These are phyloP conservation scores for Drosophila nigritarsus DNA, from an alignment of 2,888 invertebrate genomes.

Conservation along the genomic window DNA sequence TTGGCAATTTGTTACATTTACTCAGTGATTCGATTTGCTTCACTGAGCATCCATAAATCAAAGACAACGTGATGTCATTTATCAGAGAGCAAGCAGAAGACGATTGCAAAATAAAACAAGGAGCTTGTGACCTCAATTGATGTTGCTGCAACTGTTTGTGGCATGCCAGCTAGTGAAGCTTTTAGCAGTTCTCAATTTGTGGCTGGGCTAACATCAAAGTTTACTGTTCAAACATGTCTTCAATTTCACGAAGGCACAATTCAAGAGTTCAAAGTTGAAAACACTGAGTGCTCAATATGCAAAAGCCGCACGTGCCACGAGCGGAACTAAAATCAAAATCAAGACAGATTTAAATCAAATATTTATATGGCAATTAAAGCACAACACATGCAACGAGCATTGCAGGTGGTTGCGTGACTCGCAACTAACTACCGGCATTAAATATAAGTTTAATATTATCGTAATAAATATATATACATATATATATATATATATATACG, in stretches of 20 bases:
- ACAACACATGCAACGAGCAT: conserved; percentile 12
- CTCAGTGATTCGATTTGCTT: conserved; percentile 37
- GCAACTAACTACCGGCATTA: neutral
- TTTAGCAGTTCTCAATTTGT: conserved; percentile 3
- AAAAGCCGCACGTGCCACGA: conserved; percentile 26
- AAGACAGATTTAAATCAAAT: conserved; percentile 49
- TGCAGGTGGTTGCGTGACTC: conserved; percentile 19
- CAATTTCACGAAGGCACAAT: neutral
- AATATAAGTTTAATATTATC: neutral
- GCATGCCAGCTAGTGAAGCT: conserved; percentile 12
- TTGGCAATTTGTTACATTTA: conserved; percentile 42
- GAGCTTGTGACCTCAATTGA: conserved; percentile 57
- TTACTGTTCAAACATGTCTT: conserved; percentile 11
- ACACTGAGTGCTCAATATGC: conserved; percentile 19
- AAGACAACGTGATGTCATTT: conserved; percentile 58
- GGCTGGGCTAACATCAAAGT: conserved; percentile 16
- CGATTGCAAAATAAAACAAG: conserved; percentile 11
- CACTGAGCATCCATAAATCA: conserved; percentile 66
- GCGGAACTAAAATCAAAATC: conserved; percentile 18
- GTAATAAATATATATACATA: too few species aligned
- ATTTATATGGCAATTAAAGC: conserved; percentile 64
- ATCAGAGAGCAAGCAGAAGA: conserved; percentile 9
- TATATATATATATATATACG: too few species aligned
- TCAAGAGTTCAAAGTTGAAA: conserved; percentile 42
- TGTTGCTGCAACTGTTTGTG: conserved; percentile 40